Evolutionary conservation across 2,113 vertebrate genomes (phyloP), one percentile per base, ranked within the genome.

Genomic region (Micromys minutus): DNA sequence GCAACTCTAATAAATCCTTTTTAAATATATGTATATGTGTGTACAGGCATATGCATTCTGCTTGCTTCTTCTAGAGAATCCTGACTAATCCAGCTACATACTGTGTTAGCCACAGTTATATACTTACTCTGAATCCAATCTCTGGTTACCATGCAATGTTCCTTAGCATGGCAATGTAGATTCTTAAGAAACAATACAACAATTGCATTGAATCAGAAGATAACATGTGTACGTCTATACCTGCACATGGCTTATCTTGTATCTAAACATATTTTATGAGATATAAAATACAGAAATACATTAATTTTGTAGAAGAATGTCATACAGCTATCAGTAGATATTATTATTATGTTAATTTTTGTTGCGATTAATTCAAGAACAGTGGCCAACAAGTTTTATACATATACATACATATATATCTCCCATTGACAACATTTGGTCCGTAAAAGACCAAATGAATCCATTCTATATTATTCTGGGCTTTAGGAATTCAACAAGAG

Each of bases 321-420:
- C 17, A 76, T 63, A 24, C 45, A 21, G 77, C 9, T 59, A 47
- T 90, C 75, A 79, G 36, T n/a, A 63, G 26, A 34, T 63, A 11
- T 55, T 55, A 0, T 75, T 16, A 22, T 19, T 76, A 6, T 45
- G n/a, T 90, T 72, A 81, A 65, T 91, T 17, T 80, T 95, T 76
- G 31, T 42, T 90, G 34, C 39, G 47, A 21, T 21, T 89, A 67
- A 72, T 39, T 81, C 21, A 83, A 74, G 94, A 84, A 83, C 24
- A 92, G 29, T 92, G 34, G 29, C 67, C 55, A 88, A 77, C 21
- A 65, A 85, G 89, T 85, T 72, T n/a, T n/a, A n/a, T n/a, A n/a
- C n/a, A n/a, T n/a, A n/a, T n/a, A n/a, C n/a, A n/a, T n/a, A n/a
- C n/a, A n/a, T n/a, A n/a, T n/a, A n/a, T n/a, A 71, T 57, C 36